Conservation (phyloP, 2,888 invertebrate genomes). For the Gari tellinella region DNA sequence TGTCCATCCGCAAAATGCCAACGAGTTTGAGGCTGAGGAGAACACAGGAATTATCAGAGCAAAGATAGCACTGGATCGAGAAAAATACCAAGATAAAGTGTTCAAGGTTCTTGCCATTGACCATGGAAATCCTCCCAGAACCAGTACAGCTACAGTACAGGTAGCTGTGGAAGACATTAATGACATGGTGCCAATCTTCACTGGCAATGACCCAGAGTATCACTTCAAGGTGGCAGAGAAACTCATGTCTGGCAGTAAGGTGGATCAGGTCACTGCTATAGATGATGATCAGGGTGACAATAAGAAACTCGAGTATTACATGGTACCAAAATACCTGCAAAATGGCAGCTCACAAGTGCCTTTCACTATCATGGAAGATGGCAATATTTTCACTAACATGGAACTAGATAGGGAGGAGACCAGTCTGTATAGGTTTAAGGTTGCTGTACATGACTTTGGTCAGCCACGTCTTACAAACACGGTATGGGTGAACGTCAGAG, state of each 20-base stretch:
- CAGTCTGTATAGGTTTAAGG: constrained; percentile 92
- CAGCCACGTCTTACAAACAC: constrained; percentile 89
- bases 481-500: constrained; percentile 95
- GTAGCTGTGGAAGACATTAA: too few relatives aligned
- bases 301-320: constrained; percentile 89
- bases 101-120: too few relatives aligned
- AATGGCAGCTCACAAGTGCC: constrained; percentile 88
- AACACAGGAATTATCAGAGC: too few relatives aligned
- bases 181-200: too few relatives aligned
- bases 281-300: constrained; percentile 87
- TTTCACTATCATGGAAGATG: constrained; percentile 79
- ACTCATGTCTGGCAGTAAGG: constrained; percentile 93
- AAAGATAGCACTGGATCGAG: too few relatives aligned
- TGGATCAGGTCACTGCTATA: constrained; percentile 95
- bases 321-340: constrained; percentile 76
- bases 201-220: too few relatives aligned
- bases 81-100: too few relatives aligned
- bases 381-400: constrained; percentile 93
- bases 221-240: constrained; percentile 95
- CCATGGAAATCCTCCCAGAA: too few relatives aligned
- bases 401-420: constrained; percentile 94
- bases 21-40: too few relatives aligned
- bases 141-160: too few relatives aligned
- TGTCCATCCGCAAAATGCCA: too few relatives aligned
- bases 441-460: constrained; percentile 92